A percentile compares a stretch with the other conserved stretches of the same genome.
Evolutionary conservation across 2,888 invertebrate species (phyloP).

Genomic region (Biston stratarius): DNA sequence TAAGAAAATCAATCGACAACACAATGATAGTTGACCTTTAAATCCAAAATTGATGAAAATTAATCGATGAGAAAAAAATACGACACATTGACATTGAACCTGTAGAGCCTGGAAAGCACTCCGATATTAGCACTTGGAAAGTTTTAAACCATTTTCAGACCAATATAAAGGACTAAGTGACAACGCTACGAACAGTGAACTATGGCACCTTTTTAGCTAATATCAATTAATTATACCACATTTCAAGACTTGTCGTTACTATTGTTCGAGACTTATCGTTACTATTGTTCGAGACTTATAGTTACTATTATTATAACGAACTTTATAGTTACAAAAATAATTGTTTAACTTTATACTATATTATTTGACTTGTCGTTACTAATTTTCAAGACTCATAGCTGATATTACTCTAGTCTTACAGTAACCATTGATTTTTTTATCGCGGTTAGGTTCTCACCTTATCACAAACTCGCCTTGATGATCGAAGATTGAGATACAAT

Average conservation of each 20-base stretch:
- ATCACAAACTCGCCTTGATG: no score
- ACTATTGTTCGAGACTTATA: neutral
- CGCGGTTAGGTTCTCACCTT: no score
- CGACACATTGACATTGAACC: constrained; percentile 36
- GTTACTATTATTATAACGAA: neutral
- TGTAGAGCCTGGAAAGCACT: constrained; percentile 32
- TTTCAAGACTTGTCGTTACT: neutral
- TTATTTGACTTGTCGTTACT: neutral
- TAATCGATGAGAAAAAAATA: constrained; percentile 16
- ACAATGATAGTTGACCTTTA: constrained; percentile 20
- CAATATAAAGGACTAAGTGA: neutral
- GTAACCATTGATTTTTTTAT: no score
- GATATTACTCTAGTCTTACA: no score
- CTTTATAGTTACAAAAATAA: neutral
- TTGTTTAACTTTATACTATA: neutral
- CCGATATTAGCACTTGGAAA: constrained; percentile 12
- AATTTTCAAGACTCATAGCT: neutral
- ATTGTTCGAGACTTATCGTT: no score
- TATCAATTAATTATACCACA: neutral
- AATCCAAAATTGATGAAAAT: constrained; percentile 13
- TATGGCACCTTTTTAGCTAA: neutral
- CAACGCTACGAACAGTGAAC: neutral
- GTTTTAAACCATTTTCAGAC: constrained; percentile 16
- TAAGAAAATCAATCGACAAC: constrained; percentile 36
- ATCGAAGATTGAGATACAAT: neutral